Evolutionary conservation across 2,113 vertebrate species (phyloP).

Genomic region (Calidris pygmaea): DNA sequence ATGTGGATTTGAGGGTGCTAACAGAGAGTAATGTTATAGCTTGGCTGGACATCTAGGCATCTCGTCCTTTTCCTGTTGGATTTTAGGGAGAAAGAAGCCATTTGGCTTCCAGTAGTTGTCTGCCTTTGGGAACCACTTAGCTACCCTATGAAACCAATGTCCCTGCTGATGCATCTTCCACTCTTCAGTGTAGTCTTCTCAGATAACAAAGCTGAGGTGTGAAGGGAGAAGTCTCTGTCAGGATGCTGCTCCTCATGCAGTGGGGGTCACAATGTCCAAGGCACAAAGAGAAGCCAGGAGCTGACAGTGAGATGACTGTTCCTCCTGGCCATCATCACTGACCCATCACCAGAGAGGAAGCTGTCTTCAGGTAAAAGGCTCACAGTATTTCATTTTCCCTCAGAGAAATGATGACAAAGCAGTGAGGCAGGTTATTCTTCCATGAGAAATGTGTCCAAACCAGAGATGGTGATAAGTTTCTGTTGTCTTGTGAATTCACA

Average conservation of each 20-base stretch:
- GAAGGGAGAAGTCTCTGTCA: background rate
- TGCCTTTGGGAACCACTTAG: background rate
- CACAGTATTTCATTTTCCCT: background rate
- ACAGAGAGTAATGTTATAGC: background rate
- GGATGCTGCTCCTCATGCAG: background rate
- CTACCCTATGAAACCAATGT: background rate
- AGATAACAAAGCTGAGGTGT: background rate
- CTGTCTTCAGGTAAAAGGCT: background rate
- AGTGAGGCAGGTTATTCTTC: background rate
- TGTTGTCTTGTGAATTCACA: background rate
- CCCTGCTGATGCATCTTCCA: background rate
- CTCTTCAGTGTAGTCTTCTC: background rate
- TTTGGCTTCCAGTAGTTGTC: background rate
- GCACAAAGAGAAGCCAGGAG: background rate
- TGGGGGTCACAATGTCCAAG: background rate
- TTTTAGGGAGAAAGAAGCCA: background rate
- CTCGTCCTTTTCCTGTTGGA: background rate
- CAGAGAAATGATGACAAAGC: background rate
- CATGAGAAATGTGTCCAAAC: background rate
- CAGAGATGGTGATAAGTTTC: background rate
- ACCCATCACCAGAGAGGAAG: background rate
- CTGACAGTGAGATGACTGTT: background rate
- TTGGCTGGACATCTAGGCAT: background rate
- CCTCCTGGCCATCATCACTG: background rate
- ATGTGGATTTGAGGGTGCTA: background rate